phyloP scores from a whole-genome alignment of 1,140 invertebrate genomes.

The Physella acuta region DNA sequence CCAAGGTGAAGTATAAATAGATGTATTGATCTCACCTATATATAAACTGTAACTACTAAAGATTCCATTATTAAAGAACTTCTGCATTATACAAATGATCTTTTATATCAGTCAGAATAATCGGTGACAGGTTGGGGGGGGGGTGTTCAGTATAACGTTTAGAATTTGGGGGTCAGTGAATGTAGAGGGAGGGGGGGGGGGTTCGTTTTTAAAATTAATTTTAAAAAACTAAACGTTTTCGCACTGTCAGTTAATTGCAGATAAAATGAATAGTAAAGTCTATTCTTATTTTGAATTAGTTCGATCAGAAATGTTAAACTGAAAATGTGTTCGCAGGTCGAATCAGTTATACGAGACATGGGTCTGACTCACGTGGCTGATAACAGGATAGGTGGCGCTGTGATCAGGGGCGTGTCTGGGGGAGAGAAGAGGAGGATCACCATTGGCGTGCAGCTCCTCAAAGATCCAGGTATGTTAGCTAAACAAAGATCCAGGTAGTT shows the following conservation, averaged over 20 bases:
- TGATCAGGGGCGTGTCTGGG: constrained; percentile 34
- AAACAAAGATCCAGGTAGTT: no score
- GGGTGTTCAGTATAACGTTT: not conserved
- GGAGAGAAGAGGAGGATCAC: constrained; percentile 37
- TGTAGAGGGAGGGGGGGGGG: no score
- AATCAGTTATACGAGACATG: constrained; percentile 31
- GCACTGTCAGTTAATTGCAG: no score
- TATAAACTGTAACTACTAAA: not conserved
- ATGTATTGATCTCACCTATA: not conserved
- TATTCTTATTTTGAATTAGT: no score
- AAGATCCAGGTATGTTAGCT: constrained; percentile 35
- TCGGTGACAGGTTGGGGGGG: not conserved
- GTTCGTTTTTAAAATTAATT: no score
- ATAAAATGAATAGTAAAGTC: no score
- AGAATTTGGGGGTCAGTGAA: no score
- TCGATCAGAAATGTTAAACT: no score
- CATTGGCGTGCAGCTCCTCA: constrained; percentile 36
- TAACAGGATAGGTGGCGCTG: constrained; percentile 32
- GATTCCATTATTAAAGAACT: not conserved
- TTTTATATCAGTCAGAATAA: not conserved
- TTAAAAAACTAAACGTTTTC: no score
- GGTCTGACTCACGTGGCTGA: constrained; percentile 30
- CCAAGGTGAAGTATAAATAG: constrained; percentile 1
- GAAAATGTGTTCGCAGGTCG: no score
- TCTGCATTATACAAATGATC: not conserved